Base-by-base conservation (phyloP, 2,888 invertebrate genomes). In the Norana najaformis region DNA sequence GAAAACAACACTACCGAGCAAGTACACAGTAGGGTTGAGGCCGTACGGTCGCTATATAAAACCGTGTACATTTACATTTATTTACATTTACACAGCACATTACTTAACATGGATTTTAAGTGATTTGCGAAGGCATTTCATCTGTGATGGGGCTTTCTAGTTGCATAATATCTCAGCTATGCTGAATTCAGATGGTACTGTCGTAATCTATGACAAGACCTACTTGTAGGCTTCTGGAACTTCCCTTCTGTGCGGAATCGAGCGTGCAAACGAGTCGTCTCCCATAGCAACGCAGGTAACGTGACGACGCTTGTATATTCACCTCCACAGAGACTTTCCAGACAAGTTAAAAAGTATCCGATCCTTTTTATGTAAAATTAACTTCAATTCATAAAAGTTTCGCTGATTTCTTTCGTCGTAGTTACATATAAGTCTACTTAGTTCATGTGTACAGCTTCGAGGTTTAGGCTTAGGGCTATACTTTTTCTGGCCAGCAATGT, bases 251-350 rank as follows among this genome's bases (percentile, higher is more conserved):
- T 37, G 85, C 36, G 85, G 85, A 36, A 85, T 85, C 37, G 85
- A 36, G 34, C 18, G 36, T 37, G 37, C 85, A n/a, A 85, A 35
- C 20, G 37, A 85, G 35, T 35, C 85, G 85, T 85, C 85, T 85
- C 85, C 85, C 85, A 85, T 85, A 36, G 85, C 85, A 85, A 85
- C 85, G 36, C 35, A 85, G 36, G 35, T 37, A 20, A 36, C 37
- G 85, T 85, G 36, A 85, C 36, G 36, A 36, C 36, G 3, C 36
- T 36, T 35, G 20, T 83, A 36, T 23, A 14, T 85, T 20, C 36
- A 36, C 36, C 13, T 36, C 8, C 35, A 23, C 85, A 85, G 34
- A 85, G 85, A 85, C 36, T 69, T 69, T 69, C n/a, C 69, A 69
- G n/a, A n/a, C n/a, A 69, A 30, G 69, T 69, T 69, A n/a, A 69